phyloP scores from a whole-genome alignment of 2,113 vertebrate species.

The Peucedramus taeniatus region DNA sequence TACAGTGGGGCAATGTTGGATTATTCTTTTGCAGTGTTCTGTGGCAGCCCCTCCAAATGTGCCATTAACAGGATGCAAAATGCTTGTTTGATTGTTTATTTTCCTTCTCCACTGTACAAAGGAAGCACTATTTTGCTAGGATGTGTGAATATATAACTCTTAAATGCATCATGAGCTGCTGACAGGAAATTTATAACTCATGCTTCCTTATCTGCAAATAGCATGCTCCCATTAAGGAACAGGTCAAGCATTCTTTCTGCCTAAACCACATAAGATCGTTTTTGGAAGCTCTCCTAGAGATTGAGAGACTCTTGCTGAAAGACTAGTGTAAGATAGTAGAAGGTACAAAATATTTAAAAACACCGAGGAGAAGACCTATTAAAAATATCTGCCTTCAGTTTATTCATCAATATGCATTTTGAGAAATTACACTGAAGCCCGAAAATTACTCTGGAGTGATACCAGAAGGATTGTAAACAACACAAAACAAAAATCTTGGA shows the following conservation, averaged over 20 bases:
- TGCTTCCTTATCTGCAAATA: slow-evolving; percentile 42
- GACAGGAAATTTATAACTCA: slow-evolving; percentile 42
- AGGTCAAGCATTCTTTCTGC: slow-evolving; percentile 52
- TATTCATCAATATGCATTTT: neutral
- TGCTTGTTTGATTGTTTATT: neutral
- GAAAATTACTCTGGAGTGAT: neutral
- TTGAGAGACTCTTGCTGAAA: neutral
- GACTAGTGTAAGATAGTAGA: neutral
- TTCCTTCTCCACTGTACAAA: neutral
- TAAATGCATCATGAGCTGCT: slow-evolving; percentile 14
- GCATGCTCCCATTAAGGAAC: slow-evolving; percentile 35
- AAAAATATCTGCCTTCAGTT: neutral
- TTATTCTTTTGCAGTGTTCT: neutral
- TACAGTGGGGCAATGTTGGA: neutral
- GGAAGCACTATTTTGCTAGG: neutral
- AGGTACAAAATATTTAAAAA: neutral
- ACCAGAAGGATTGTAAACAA: neutral
- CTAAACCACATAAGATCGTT: neutral
- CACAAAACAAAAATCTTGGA: neutral
- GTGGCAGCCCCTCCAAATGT: neutral
- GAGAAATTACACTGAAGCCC: neutral
- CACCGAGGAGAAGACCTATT: neutral
- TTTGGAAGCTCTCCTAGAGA: neutral
- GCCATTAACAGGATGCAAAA: neutral
- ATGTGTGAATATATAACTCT: slow-evolving; percentile 1